These are phyloP conservation scores for Perdix hodgsoniae DNA, from an alignment of 2,797 vertebrate genomes.

Conservation along the genomic window DNA sequence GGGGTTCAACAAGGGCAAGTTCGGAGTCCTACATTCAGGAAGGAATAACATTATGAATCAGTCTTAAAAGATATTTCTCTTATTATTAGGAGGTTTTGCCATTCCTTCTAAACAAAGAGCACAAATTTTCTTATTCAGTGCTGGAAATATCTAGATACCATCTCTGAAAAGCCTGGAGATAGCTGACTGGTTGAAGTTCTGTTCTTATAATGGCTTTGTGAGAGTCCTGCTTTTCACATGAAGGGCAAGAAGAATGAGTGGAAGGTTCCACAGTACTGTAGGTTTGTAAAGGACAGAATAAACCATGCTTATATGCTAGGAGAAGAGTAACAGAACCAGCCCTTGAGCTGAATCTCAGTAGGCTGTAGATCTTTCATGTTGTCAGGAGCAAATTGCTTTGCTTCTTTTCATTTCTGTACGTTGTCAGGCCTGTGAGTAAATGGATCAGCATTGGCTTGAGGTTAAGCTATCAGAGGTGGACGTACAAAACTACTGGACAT, in stretches of 20 bases:
- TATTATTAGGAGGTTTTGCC: neutral
- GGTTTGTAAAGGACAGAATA: neutral
- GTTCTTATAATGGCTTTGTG: neutral
- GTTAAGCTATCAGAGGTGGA: neutral
- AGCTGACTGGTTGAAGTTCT: neutral
- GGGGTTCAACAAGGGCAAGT: too few relatives aligned
- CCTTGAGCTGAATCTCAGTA: neutral
- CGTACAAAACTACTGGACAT: neutral
- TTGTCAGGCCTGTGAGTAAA: neutral
- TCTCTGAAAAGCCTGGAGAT: neutral
- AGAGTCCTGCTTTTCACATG: neutral
- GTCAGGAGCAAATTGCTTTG: neutral
- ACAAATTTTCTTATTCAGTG: neutral
- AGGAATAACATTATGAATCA: too few relatives aligned
- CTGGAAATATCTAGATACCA: neutral
- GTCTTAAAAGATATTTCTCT: neutral
- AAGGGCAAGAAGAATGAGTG: neutral
- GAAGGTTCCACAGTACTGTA: rapidly evolving
- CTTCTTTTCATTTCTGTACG: neutral
- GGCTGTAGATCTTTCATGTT: neutral
- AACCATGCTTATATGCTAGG: neutral
- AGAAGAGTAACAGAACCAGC: neutral
- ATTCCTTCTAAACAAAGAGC: neutral
- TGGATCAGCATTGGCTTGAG: neutral
- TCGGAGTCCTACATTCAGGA: too few relatives aligned